Base-by-base conservation (phyloP, 2,888 invertebrate species). In the Himalopsyche japonica region DNA sequence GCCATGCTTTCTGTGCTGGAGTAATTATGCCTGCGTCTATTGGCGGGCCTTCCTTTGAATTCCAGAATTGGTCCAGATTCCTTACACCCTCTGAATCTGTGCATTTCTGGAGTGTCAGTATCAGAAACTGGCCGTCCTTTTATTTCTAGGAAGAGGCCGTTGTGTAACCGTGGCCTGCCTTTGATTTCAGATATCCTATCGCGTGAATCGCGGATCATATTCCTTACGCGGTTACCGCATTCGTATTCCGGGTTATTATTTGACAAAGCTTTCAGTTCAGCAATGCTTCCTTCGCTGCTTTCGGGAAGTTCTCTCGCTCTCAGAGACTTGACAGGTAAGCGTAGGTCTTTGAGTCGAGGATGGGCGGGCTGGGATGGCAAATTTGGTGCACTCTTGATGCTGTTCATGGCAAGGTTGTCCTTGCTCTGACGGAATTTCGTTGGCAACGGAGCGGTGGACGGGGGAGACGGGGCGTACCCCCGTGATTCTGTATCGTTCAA, bases 1-100 rank as follows among this genome's bases (percentile, higher is more conserved):
- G 96, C 96, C 94, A 97, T 96, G 90, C 96, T 96, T 90, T 97
- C 97, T 43, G 96, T 96, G 88, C 97, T 97, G 8, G 95, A 95
- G 90, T 95, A 96, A 87, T 93, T 93, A 82, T 90, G 90, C 87
- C 94, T 91, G 86, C 95, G 92, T 87, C 90, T 89, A 87, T 91
- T 90, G 87, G 90, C 89, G 87, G 93, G 93, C 90, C 94, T 92
- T 88, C 94, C 93, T 90, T 95, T 95, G 90, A 94, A 94, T 89
- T 92, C 92, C 90, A 92, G 91, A 92, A 92, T 92, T 90, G 92
- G 92, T 90, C 92, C 92, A 91, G 92, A 92, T 92, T 92, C 92
- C 91, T 92, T 89, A 91, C 92, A 91, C 91, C 92, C 86, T 89
- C 91, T 89, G 87, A 92, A 92, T 90, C 93, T 93, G 92, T 91